phyloP scores from a whole-genome alignment of 2,113 vertebrate genomes.

The Callorhinus ursinus region DNA sequence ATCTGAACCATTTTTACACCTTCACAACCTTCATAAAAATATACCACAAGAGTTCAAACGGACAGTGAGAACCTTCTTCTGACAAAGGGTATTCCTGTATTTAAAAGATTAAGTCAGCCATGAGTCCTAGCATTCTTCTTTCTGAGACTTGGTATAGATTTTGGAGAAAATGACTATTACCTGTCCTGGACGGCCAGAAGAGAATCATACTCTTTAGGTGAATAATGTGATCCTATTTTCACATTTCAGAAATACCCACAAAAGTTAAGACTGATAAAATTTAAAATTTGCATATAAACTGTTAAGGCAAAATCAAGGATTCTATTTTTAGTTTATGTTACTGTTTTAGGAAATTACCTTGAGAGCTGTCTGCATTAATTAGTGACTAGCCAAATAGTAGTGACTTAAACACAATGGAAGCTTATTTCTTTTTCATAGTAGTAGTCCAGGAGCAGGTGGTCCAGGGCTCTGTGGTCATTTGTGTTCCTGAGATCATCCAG shows the following conservation, averaged over 20 bases:
- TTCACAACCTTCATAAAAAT: constrained; percentile 9
- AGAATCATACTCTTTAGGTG: neutral
- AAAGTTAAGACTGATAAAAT: neutral
- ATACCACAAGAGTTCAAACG: neutral
- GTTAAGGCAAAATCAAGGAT: neutral
- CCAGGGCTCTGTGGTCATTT: neutral
- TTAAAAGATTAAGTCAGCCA: constrained; percentile 3
- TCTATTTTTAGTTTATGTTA: neutral
- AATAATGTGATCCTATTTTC: neutral
- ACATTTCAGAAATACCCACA: neutral
- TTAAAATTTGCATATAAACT: neutral
- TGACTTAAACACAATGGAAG: neutral
- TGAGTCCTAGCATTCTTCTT: neutral
- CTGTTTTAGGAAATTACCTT: neutral
- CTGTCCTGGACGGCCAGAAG: neutral
- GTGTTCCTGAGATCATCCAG: neutral
- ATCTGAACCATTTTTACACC: constrained; percentile 11
- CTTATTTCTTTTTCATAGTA: neutral
- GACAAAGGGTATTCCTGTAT: neutral
- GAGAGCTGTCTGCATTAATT: neutral
- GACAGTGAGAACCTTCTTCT: neutral
- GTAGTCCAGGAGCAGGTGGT: neutral
- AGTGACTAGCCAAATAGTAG: neutral
- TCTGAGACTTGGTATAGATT: neutral
- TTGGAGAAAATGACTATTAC: neutral